These are phyloP conservation scores for Halisarca cf. caerulea DNA, from an alignment of 37 sponge, comb jelly and placozoan genomes.

Conservation along the genomic window DNA sequence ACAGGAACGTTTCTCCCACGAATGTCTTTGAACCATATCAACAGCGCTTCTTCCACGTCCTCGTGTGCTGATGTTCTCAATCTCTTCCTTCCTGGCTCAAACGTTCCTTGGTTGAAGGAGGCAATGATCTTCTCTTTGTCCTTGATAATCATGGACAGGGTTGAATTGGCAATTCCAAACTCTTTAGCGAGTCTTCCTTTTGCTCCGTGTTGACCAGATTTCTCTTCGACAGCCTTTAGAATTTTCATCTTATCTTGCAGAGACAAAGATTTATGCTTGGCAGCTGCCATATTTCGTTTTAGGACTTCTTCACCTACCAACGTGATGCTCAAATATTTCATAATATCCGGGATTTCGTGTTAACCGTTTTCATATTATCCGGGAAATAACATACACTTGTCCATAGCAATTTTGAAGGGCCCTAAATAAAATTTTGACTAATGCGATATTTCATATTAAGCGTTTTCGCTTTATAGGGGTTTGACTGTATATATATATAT, in stretches of 20 bases:
- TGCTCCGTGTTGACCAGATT: not conserved
- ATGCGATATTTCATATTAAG: slow-evolving; percentile 17
- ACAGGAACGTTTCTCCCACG: not conserved
- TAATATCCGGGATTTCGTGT: not conserved
- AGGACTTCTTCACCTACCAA: not conserved
- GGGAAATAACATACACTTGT: not conserved
- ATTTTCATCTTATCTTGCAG: slow-evolving; percentile 3
- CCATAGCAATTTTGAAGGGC: not conserved
- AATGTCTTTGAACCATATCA: slow-evolving; percentile 2
- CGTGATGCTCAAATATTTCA: not conserved
- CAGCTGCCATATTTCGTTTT: not conserved
- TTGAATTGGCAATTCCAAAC: slow-evolving; percentile 23
- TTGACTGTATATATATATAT: not conserved
- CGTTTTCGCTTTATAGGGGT: slow-evolving; percentile 17
- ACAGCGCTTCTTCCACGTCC: not conserved
- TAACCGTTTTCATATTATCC: not conserved
- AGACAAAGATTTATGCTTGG: slow-evolving; percentile 1
- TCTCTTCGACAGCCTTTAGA: not conserved
- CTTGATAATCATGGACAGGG: slow-evolving; percentile 14
- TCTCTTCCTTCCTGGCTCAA: slow-evolving; percentile 11
- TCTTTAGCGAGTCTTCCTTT: not conserved
- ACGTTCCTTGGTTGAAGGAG: slow-evolving; percentile 3
- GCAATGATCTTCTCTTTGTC: slow-evolving; percentile 14
- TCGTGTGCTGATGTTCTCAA: slow-evolving; percentile 3
- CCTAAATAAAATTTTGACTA: not conserved